Conservation (phyloP, 2,888 invertebrate genomes). For the Tetragonula carbonaria region DNA sequence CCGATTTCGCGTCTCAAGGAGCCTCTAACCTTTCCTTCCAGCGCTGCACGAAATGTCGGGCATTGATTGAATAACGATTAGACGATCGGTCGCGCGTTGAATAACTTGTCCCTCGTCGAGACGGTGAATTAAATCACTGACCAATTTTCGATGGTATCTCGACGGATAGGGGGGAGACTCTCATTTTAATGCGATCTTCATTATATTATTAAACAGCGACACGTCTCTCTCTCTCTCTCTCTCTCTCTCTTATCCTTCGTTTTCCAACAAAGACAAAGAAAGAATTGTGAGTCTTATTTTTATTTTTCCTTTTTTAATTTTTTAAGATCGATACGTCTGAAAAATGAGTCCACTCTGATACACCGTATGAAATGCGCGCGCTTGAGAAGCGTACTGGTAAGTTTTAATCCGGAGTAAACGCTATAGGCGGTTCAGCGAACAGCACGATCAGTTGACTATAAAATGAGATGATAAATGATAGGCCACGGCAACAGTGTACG, state of each 20-base stretch:
- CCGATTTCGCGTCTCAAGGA: constrained; percentile 39
- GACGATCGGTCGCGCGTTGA: constrained; percentile 29
- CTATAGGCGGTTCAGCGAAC: constrained; percentile 35
- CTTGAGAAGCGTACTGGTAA: constrained; percentile 9
- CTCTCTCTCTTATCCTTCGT: too few species aligned
- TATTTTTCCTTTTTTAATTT: too few species aligned
- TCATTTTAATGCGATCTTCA: neutral
- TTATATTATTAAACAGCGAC: neutral
- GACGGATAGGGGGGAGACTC: neutral
- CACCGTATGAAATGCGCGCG: neutral
- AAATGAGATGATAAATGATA: constrained; percentile 79
- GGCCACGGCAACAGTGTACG: constrained; percentile 73
- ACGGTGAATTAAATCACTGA: constrained; percentile 39
- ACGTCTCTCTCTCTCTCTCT: neutral
- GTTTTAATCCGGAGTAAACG: constrained; percentile 36
- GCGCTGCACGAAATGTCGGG: constrained; percentile 48
- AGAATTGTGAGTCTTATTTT: neutral
- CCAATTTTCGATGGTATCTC: constrained; percentile 29
- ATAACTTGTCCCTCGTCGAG: constrained; percentile 41
- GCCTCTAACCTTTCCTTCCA: constrained; percentile 26
- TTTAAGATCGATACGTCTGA: neutral
- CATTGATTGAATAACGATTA: constrained; percentile 63
- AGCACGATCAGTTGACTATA: constrained; percentile 73
- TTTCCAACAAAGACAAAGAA: too few species aligned
- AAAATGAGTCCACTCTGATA: neutral